Percentiles rank a stretch among this genome's conserved stretches.
Evolutionary conservation across 2,888 invertebrate species (phyloP).

Genomic region (Choristoneura rosaceana): DNA sequence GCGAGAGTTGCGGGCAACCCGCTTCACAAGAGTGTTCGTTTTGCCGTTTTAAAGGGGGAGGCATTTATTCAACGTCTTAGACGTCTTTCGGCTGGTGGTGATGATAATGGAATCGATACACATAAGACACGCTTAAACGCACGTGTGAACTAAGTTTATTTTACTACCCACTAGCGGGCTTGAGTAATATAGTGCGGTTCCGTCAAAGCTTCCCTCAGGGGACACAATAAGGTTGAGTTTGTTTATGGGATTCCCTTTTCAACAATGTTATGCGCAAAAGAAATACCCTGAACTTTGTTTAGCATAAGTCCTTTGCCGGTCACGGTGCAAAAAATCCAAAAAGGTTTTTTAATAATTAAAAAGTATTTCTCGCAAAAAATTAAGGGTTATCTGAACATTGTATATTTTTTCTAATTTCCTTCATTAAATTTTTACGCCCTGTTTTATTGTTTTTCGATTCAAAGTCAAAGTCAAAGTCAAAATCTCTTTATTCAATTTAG

Average conservation of each 20-base stretch:
- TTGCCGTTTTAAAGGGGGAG: no score
- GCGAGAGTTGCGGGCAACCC: no score
- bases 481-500: no score
- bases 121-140: background rate
- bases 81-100: no score
- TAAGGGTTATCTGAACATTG: background rate
- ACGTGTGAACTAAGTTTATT: background rate
- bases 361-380: background rate
- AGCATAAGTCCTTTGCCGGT: background rate
- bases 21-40: no score
- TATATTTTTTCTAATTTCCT: background rate
- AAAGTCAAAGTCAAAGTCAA: no score
- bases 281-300: constrained; percentile 1
- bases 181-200: constrained; percentile 23
- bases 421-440: background rate
- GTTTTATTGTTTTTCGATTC: no score
- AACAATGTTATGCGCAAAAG: constrained; percentile 1
- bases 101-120: background rate
- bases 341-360: constrained; percentile 15
- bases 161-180: background rate
- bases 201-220: constrained; percentile 16
- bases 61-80: no score
- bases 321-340: background rate
- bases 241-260: constrained; percentile 11
- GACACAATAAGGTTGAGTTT: constrained; percentile 15